phyloP scores from a whole-genome alignment of 2,888 invertebrate species.

The Meta bourneti region DNA sequence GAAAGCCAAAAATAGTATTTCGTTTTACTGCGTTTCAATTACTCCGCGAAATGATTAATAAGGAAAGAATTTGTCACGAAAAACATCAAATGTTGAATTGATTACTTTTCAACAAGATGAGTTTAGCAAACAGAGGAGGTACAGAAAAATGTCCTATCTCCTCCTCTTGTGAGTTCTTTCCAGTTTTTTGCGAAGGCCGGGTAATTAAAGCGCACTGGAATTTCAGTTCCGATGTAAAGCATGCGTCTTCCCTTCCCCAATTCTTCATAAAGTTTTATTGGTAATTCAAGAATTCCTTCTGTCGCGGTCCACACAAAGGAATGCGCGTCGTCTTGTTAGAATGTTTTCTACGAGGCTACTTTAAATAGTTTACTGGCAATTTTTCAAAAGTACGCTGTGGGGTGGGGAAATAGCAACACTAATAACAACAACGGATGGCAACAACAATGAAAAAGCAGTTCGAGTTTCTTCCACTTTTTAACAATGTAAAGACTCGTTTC shows the following conservation, averaged over 20 bases:
- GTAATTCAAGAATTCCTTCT: slow-evolving; percentile 35
- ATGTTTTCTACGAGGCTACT: slow-evolving; percentile 35
- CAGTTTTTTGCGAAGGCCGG: neutral
- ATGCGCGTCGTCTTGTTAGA: slow-evolving; percentile 28
- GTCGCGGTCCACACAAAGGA: slow-evolving; percentile 14
- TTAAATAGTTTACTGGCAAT: slow-evolving; percentile 41
- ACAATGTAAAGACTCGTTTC: slow-evolving; percentile 33
- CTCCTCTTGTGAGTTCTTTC: neutral
- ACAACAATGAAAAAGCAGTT: neutral
- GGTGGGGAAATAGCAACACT: slow-evolving; percentile 1
- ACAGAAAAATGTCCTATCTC: neutral
- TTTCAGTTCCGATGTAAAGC: neutral
- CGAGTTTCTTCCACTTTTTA: neutral
- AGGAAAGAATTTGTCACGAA: slow-evolving; percentile 18
- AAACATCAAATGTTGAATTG: slow-evolving; percentile 26
- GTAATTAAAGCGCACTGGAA: slow-evolving; percentile 34
- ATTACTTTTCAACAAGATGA: slow-evolving; percentile 6
- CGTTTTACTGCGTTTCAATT: slow-evolving; percentile 12
- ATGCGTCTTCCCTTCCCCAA: neutral
- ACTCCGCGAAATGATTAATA: slow-evolving; percentile 24
- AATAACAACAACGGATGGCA: neutral
- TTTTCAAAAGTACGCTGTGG: slow-evolving; percentile 25
- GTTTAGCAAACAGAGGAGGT: neutral
- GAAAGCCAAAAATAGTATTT: slow-evolving; percentile 15
- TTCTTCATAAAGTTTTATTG: slow-evolving; percentile 16